phyloP scores from a whole-genome alignment of 1,140 invertebrate genomes.

The Nylanderia fulva region DNA sequence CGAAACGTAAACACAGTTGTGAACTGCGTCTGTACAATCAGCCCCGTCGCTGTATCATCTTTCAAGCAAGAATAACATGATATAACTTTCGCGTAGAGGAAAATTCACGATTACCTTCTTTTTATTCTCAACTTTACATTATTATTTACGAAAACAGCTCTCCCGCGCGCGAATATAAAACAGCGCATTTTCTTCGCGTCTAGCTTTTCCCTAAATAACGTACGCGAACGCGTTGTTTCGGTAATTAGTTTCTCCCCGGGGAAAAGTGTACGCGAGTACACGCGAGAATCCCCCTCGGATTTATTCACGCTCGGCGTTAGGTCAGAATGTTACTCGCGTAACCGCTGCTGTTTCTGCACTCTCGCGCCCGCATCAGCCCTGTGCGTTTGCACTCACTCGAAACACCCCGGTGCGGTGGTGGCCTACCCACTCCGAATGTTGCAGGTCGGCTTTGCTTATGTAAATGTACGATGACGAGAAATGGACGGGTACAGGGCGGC shows the following conservation, averaged over 20 bases:
- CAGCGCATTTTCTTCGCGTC: slow-evolving; percentile 2
- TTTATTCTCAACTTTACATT: not conserved
- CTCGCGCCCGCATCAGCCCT: not conserved
- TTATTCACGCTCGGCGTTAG: slow-evolving; percentile 46
- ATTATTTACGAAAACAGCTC: not conserved
- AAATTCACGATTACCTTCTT: not conserved
- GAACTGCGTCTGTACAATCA: not conserved
- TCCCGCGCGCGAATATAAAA: not conserved
- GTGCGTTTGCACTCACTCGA: slow-evolving; percentile 23
- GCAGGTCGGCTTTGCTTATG: slow-evolving; percentile 41
- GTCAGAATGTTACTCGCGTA: slow-evolving; percentile 47
- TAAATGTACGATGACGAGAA: slow-evolving; percentile 57
- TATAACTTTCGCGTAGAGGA: not conserved
- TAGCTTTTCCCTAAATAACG: slow-evolving; percentile 30
- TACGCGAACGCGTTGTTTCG: slow-evolving; percentile 44
- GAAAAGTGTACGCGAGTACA: not conserved
- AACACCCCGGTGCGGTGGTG: slow-evolving; percentile 1
- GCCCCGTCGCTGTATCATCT: not conserved
- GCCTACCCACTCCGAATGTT: not conserved
- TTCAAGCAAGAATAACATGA: not conserved
- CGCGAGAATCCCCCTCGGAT: slow-evolving; percentile 40
- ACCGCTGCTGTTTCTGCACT: slow-evolving; percentile 33
- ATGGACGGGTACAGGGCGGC: slow-evolving; percentile 2
- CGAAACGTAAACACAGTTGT: not conserved
- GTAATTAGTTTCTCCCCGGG: slow-evolving; percentile 39